phyloP scores from a whole-genome alignment of 2,797 vertebrate species.

The Phoeniculus purpureus region DNA sequence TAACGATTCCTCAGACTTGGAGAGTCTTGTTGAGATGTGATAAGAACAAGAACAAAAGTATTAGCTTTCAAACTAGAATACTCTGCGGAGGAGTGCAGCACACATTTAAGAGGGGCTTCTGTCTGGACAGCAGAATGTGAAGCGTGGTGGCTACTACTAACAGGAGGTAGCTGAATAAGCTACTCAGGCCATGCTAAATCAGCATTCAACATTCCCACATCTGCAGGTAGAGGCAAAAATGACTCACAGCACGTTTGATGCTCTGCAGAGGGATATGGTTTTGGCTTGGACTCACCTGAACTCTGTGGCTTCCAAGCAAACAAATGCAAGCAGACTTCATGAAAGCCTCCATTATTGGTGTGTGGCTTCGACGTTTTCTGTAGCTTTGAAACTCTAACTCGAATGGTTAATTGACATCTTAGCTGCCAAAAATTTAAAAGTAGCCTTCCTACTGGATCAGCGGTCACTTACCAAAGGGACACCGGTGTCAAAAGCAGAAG shows the following conservation, averaged over 20 bases:
- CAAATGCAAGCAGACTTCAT: constrained; percentile 26
- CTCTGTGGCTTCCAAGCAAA: not conserved
- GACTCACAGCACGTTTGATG: not conserved
- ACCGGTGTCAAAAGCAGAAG: not conserved
- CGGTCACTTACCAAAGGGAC: not conserved
- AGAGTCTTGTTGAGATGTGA: not conserved
- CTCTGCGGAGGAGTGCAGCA: not conserved
- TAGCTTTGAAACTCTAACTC: not conserved
- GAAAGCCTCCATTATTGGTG: constrained; percentile 30
- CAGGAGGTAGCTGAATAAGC: not conserved
- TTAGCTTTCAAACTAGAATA: not conserved
- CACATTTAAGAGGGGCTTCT: not conserved
- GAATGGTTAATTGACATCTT: not conserved
- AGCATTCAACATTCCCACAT: not conserved
- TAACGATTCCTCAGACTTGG: not conserved
- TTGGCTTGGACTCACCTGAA: constrained; percentile 46
- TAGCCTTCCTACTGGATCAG: not conserved
- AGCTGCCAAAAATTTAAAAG: constrained; percentile 30
- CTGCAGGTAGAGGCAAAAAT: not conserved
- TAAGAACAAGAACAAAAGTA: not conserved
- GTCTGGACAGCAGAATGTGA: not conserved
- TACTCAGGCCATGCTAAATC: not conserved
- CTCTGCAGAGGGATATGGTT: constrained; percentile 6
- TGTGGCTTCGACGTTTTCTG: constrained; percentile 28
- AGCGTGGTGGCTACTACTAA: not conserved